phyloP scores from a whole-genome alignment of 2,888 invertebrate genomes.

The Synergus japonicus region DNA sequence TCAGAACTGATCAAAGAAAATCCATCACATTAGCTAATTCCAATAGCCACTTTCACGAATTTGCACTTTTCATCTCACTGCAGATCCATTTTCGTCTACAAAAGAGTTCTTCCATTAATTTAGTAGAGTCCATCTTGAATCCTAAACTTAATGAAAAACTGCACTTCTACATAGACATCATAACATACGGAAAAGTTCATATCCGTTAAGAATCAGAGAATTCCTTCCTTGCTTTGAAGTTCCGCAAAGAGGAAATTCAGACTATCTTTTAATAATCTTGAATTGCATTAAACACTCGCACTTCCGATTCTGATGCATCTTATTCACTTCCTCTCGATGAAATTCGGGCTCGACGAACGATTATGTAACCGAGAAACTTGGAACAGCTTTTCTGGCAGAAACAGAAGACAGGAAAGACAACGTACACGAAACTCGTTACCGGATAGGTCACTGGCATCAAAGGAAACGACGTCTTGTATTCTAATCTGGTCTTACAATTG shows the following conservation, averaged over 20 bases:
- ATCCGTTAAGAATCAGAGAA: neutral
- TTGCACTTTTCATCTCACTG: slow-evolving; percentile 21
- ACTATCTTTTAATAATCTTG: neutral
- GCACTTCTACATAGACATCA: neutral
- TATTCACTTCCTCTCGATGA: slow-evolving; percentile 15
- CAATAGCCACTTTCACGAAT: slow-evolving; percentile 4
- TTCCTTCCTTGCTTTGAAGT: neutral
- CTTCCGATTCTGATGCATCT: neutral
- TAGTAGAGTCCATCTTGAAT: neutral
- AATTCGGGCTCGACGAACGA: slow-evolving; percentile 33
- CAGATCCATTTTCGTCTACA: neutral
- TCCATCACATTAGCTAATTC: neutral
- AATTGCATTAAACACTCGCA: neutral
- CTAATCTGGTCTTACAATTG: neutral
- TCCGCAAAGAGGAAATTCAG: neutral
- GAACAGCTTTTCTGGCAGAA: slow-evolving; percentile 40
- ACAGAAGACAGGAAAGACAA: slow-evolving; percentile 37
- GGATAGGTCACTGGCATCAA: slow-evolving; percentile 38
- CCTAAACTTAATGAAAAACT: slow-evolving; percentile 16
- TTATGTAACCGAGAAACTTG: slow-evolving; percentile 36
- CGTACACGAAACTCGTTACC: slow-evolving; percentile 30
- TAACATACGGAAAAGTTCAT: slow-evolving; percentile 3
- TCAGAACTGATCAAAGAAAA: neutral
- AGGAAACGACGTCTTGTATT: slow-evolving; percentile 14
- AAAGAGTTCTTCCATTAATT: neutral